Percentiles rank a stretch among this genome's conserved stretches.
Conservation (phyloP, 2,888 invertebrate genomes). For the Catocala sponsa region DNA sequence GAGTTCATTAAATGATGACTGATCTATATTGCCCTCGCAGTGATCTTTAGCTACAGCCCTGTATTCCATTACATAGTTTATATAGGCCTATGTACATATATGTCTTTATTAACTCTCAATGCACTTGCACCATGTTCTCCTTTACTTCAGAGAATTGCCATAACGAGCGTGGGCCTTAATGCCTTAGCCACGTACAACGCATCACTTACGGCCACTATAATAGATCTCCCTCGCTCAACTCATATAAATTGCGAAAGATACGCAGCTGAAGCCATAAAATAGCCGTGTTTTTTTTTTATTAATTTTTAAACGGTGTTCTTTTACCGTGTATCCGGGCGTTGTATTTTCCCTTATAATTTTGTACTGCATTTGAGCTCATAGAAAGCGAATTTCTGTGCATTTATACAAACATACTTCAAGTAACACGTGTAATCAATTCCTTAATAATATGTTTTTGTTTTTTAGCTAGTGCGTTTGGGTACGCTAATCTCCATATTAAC, state of each 20-base stretch:
- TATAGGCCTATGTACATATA: background rate
- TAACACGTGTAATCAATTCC: too few species aligned
- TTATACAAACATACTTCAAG: too few species aligned
- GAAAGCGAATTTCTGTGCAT: too few species aligned
- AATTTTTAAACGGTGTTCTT: conserved; percentile 4
- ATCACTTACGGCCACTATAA: conserved; percentile 42
- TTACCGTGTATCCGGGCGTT: too few species aligned
- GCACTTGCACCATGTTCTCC: conserved; percentile 8
- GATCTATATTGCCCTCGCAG: too few species aligned
- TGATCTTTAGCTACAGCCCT: too few species aligned
- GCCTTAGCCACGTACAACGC: conserved; percentile 34
- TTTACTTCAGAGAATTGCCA: conserved; percentile 22
- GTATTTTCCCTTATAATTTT: too few species aligned
- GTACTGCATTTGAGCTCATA: too few species aligned
- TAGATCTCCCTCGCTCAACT: conserved; percentile 30
- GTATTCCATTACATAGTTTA: background rate
- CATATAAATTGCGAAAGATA: conserved; percentile 31
- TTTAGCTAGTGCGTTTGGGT: too few species aligned
- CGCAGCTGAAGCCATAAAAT: conserved; percentile 31
- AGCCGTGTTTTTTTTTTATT: conserved; percentile 17
- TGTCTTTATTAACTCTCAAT: background rate
- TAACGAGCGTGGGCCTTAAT: conserved; percentile 34
- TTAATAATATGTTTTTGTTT: too few species aligned
- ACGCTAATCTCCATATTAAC: too few species aligned
- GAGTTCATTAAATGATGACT: too few species aligned